Evolutionary conservation across 2,797 vertebrate species (phyloP).

Genomic region (Gephyroberyx darwinii): DNA sequence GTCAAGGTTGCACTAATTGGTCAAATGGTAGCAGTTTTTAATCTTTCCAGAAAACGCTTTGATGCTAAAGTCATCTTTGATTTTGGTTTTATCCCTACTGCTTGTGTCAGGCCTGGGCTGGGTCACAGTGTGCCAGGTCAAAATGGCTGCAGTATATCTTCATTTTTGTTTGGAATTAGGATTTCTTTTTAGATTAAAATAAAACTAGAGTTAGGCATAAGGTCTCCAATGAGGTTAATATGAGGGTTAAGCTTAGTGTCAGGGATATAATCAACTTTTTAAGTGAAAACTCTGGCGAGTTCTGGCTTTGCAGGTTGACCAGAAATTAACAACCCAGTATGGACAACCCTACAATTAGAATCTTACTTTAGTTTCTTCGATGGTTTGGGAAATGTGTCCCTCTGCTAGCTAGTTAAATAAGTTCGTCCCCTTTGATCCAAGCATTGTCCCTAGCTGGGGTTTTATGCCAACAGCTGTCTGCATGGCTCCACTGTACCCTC

Average conservation of each 20-base stretch:
- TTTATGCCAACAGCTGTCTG: constrained; percentile 49
- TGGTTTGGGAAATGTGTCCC: neutral
- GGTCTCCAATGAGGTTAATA: too few relatives aligned
- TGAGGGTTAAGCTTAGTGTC: too few relatives aligned
- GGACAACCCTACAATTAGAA: neutral
- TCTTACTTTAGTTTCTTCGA: neutral
- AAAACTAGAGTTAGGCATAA: too few relatives aligned
- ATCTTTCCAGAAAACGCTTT: constrained; percentile 54
- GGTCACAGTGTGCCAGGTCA: constrained; percentile 4
- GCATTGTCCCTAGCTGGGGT: constrained; percentile 26
- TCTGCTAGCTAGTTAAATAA: constrained; percentile 6
- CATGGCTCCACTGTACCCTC: neutral
- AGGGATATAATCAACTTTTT: neutral
- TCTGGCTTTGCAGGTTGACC: neutral
- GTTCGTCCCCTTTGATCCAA: constrained; percentile 13
- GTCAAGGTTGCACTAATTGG: constrained; percentile 52
- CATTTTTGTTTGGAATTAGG: neutral
- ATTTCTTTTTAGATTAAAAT: neutral
- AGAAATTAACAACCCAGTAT: neutral
- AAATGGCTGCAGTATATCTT: neutral
- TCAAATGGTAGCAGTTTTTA: constrained; percentile 34
- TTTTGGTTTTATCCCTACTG: constrained; percentile 45
- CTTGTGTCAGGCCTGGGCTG: neutral
- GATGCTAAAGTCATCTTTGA: constrained; percentile 48
- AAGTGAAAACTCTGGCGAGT: neutral